Conservation (phyloP, 2,113 vertebrate genomes). For the Pterocles burchelli region DNA sequence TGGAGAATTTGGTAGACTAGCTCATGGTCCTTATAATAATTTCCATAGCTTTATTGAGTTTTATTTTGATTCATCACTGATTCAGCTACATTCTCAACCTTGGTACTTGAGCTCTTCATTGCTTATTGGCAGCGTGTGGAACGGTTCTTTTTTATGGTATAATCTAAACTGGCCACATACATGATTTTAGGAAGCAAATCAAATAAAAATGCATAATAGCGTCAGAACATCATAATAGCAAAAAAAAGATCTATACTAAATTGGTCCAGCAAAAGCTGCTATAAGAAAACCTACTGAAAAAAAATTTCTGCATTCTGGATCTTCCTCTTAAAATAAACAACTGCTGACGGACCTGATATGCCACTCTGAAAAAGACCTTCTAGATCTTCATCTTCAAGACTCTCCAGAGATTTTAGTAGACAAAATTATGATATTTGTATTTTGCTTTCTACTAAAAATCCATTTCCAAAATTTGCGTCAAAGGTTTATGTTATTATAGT, state of each 20-base stretch:
- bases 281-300: background rate
- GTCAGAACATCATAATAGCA: background rate
- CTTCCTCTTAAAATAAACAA: background rate
- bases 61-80: background rate
- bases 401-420: background rate
- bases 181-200: background rate
- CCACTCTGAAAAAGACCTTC: background rate
- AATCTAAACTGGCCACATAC: background rate
- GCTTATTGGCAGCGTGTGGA: background rate
- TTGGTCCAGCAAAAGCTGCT: background rate
- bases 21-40: background rate
- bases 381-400: background rate
- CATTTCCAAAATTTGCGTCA: background rate
- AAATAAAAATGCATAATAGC: background rate
- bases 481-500: background rate
- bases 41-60: background rate
- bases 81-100: background rate
- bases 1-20: background rate
- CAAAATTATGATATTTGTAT: background rate
- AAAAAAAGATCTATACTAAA: background rate
- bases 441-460: background rate
- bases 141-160: background rate
- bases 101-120: background rate
- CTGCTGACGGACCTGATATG: background rate
- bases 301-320: background rate